Conservation (phyloP, 2,888 invertebrate genomes). For the Drosophila mimica region DNA sequence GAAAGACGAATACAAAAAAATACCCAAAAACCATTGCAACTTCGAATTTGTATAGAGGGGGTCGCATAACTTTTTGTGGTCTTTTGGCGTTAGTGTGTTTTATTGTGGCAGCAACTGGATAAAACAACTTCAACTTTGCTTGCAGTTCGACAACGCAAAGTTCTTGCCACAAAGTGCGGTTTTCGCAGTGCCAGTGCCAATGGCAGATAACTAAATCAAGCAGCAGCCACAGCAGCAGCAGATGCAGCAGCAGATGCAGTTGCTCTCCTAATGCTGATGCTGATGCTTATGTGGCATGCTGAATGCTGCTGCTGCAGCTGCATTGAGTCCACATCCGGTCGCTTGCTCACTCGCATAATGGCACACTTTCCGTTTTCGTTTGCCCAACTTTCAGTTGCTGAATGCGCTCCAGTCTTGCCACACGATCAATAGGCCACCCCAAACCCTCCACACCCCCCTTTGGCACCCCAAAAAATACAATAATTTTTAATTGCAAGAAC, state of each 20-base stretch:
- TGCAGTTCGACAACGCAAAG: constrained; percentile 50
- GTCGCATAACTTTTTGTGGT: constrained; percentile 62
- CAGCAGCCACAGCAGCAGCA: constrained; percentile 29
- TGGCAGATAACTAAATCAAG: constrained; percentile 69
- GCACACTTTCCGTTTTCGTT: constrained; percentile 77
- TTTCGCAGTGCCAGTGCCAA: constrained; percentile 33
- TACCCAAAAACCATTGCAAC: constrained; percentile 43
- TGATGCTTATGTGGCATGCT: not conserved
- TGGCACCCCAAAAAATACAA: constrained; percentile 39
- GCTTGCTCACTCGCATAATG: constrained; percentile 64
- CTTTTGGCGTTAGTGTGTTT: constrained; percentile 42
- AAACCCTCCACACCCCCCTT: not conserved
- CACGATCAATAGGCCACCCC: constrained; percentile 58
- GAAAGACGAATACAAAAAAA: constrained; percentile 1
- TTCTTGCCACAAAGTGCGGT: constrained; percentile 59
- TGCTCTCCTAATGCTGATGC: not conserved
- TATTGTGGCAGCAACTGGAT: constrained; percentile 39
- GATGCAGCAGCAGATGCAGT: constrained; percentile 17
- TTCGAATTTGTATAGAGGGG: constrained; percentile 33
- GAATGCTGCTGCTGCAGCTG: constrained; percentile 26
- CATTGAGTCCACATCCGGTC: constrained; percentile 41
- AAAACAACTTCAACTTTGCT: constrained; percentile 53
- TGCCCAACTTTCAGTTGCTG: constrained; percentile 47
- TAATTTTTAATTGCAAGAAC: constrained; percentile 73
- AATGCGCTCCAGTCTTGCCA: constrained; percentile 5